Evolutionary conservation across 2,888 invertebrate genomes (phyloP).

Genomic region (Himalopsyche tibetana): DNA sequence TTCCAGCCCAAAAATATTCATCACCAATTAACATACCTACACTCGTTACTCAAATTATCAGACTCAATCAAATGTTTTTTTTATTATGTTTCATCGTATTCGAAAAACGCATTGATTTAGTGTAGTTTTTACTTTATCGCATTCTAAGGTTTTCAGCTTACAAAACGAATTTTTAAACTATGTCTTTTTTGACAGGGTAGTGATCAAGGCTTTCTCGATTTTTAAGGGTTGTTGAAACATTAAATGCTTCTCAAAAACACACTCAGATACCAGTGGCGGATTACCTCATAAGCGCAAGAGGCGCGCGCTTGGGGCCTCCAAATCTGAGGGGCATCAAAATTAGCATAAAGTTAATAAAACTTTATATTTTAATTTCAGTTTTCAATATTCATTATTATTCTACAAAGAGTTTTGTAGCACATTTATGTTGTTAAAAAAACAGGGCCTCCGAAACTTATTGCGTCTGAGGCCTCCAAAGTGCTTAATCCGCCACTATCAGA

Average conservation of each 20-base stretch:
- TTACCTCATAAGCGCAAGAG: no score
- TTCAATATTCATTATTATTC: no score
- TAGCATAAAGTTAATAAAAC: no score
- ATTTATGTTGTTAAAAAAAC: no score
- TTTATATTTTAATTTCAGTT: no score
- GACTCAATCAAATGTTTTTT: background rate
- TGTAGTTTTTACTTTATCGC: conserved; percentile 11
- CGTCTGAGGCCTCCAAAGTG: no score
- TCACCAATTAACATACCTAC: background rate
- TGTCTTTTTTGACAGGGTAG: background rate
- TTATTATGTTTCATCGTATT: background rate
- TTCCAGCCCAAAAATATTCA: background rate
- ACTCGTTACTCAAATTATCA: background rate
- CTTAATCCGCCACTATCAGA: no score
- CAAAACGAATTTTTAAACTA: background rate
- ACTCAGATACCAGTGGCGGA: background rate
- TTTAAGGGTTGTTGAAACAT: background rate
- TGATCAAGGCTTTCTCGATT: background rate
- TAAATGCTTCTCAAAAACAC: conserved; percentile 8
- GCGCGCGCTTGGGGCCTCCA: no score
- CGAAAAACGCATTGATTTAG: conserved; percentile 19
- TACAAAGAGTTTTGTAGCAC: no score
- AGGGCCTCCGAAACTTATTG: no score
- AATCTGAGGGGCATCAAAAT: no score
- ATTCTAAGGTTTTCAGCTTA: background rate